Percentiles rank a stretch among this genome's conserved stretches.
phyloP scores from a whole-genome alignment of 37 sponge, comb jelly and placozoan genomes.

The Haliclona indistincta region DNA sequence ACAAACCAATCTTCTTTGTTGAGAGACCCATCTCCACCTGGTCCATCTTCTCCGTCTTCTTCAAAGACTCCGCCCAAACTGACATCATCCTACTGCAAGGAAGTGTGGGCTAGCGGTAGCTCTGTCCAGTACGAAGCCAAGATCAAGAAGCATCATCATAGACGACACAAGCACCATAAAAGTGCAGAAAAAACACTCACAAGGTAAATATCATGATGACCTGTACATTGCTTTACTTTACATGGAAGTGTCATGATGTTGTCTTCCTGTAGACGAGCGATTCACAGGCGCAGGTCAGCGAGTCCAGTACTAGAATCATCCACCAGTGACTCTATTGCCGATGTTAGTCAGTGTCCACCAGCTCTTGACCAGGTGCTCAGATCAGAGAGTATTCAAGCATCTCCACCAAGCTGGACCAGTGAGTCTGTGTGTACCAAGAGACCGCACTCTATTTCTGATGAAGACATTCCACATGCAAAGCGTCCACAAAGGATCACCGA shows the following conservation, averaged over 20 bases:
- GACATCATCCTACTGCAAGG: conserved; percentile 4
- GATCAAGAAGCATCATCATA: conserved; percentile 6
- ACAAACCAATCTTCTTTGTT: not conserved
- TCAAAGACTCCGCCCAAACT: not conserved
- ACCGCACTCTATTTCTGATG: too few species aligned
- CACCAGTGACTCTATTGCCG: too few species aligned
- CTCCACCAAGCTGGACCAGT: too few species aligned
- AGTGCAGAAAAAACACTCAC: not conserved
- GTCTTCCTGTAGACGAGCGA: not conserved
- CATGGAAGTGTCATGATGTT: not conserved
- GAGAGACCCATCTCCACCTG: not conserved
- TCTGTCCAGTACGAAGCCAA: conserved; percentile 22
- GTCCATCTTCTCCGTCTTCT: not conserved
- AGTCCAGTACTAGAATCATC: too few species aligned
- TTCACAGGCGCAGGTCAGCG: not conserved
- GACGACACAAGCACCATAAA: conserved; percentile 1
- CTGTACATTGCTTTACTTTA: too few species aligned
- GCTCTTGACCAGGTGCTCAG: too few species aligned
- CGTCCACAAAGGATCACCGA: not conserved
- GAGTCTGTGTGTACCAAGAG: too few species aligned
- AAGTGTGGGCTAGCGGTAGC: conserved; percentile 9
- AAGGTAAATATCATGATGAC: too few species aligned
- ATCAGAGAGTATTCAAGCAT: too few species aligned
- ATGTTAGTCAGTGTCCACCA: too few species aligned
- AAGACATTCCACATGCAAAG: too few species aligned